phyloP scores from a whole-genome alignment of 2,113 vertebrate species.

The Carassius carassius region DNA sequence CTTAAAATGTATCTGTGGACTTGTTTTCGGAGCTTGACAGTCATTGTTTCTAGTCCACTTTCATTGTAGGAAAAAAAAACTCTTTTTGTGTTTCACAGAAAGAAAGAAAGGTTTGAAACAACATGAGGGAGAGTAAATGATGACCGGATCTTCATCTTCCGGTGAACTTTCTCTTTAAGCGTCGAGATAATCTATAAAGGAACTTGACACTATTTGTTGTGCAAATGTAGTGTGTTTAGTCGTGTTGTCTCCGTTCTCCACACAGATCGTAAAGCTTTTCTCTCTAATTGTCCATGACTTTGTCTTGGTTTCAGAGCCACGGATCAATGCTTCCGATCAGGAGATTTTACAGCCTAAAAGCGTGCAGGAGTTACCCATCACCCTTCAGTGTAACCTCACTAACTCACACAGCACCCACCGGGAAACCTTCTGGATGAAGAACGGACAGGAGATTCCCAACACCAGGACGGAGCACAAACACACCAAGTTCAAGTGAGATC shows the following conservation, averaged over 20 bases:
- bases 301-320: constrained; percentile 88
- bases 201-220: too few species aligned
- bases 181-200: not conserved
- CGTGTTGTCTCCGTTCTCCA: not conserved
- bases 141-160: not conserved
- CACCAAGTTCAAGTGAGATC: constrained; percentile 80
- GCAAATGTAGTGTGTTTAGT: not conserved
- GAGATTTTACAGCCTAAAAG: constrained; percentile 73
- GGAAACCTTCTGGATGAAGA: constrained; percentile 94
- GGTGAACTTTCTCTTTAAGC: not conserved
- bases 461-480: constrained; percentile 75
- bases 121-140: not conserved
- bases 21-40: not conserved
- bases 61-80: not conserved
- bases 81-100: too few species aligned
- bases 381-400: constrained; percentile 91
- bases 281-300: constrained; percentile 65
- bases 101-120: not conserved
- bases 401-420: constrained; percentile 79
- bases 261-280: not conserved
- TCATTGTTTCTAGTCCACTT: not conserved
- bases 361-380: constrained; percentile 65
- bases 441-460: constrained; percentile 84
- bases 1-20: not conserved
- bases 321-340: constrained; percentile 88